Base-by-base conservation (phyloP, 2,888 invertebrate species). In the Acheta domesticus region DNA sequence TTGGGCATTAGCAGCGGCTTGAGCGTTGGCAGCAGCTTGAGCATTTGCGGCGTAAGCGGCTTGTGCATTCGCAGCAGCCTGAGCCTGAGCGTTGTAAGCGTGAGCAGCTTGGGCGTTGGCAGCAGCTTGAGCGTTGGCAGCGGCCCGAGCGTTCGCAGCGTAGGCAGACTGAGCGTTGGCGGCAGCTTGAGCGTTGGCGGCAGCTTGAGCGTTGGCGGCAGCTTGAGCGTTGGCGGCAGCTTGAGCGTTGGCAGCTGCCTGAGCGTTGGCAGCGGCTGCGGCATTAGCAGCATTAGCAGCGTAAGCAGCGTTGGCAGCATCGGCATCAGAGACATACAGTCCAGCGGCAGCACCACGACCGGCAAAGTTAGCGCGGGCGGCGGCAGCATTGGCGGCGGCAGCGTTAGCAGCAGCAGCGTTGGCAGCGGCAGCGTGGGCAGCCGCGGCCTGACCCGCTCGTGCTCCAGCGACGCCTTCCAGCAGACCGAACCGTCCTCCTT, bases 381-480 rank as follows among this genome's bases (percentile, higher is more conserved):
- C n/a, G 5, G 48, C 48, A 19, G 76, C 76, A 11, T 76, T 76
- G 5, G 16, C 48, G 1, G 36, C 48, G 12, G 76, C 76, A 36
- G n/a, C 14, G 76, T 76, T 76, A 1, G 19, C 48, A 76, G 76
- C 76, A 49, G 48, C 78, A 2, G 75, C 75, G 20, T 36, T 48
- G 48, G 14, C 14, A 12, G 49, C 49, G 3, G 48, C 14, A 19
- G 20, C 21, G 14, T 76, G 4, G 8, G 48, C 48, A 48, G 49
- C 76, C 4, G 49, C 48, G 12, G 76, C 76, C 11, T 76, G 36
- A 3, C 14, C 16, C n/a, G 76, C 76, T 8, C 23, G 12, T 16
- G 12, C 77, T 19, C n/a, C 49, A 48, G 78, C 20, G 5, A 78
- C 21, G 1, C 74, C 74, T 14, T 75, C 78, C 62, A 75, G 77